Conservation (phyloP, 2,888 invertebrate genomes). For the Orthonevra nobilis region DNA sequence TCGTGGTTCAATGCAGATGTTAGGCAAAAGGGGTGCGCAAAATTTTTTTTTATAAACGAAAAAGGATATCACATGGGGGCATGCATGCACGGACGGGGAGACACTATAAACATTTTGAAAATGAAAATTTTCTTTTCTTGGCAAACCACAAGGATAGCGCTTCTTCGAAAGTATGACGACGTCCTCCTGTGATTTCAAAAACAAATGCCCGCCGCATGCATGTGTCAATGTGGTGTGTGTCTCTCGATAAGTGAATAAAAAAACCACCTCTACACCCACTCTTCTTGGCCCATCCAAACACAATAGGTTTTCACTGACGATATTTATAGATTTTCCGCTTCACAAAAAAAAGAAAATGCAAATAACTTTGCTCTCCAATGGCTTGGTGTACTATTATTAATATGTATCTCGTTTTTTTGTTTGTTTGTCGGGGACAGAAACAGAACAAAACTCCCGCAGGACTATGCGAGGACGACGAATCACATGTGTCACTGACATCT, state of each 20-base stretch:
- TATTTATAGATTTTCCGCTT: constrained; percentile 59
- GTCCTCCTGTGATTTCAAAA: constrained; percentile 57
- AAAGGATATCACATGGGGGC: constrained; percentile 63
- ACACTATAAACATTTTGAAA: constrained; percentile 40
- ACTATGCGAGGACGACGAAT: constrained; percentile 21
- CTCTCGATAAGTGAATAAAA: constrained; percentile 65
- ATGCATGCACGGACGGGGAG: too few species aligned
- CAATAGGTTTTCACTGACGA: constrained; percentile 46
- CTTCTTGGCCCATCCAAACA: too few species aligned
- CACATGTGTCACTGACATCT: constrained; percentile 68
- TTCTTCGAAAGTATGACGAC: constrained; percentile 24
- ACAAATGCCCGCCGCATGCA: constrained; percentile 22
- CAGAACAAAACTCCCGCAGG: constrained; percentile 25
- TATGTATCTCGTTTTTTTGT: constrained; percentile 5
- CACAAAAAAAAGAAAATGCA: constrained; percentile 55
- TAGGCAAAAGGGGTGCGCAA: constrained; percentile 63
- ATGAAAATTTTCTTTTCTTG: constrained; percentile 68
- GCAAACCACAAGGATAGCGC: constrained; percentile 29
- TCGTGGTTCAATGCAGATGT: constrained; percentile 70
- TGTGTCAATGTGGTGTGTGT: constrained; percentile 20
- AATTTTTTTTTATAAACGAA: too few species aligned
- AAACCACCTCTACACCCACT: too few species aligned
- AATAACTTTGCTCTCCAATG: constrained; percentile 19
- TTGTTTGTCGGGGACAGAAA: not conserved
- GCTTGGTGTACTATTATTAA: constrained; percentile 33